phyloP scores from a whole-genome alignment of 2,888 invertebrate genomes.

The Heliothis peltigera region DNA sequence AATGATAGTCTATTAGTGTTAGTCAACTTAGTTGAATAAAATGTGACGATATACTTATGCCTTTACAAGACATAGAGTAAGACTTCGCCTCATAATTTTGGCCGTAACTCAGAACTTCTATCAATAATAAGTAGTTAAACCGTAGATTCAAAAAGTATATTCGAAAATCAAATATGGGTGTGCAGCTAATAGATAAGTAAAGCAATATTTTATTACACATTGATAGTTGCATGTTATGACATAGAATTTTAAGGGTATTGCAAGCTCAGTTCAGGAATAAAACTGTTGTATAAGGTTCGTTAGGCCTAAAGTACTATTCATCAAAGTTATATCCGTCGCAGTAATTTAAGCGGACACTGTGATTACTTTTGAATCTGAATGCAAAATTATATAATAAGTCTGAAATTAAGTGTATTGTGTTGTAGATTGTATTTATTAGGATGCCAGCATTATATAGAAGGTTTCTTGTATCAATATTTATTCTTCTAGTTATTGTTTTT shows the following conservation, averaged over 20 bases:
- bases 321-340: conserved; percentile 61
- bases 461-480: neutral
- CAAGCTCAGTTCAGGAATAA: conserved; percentile 30
- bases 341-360: conserved; percentile 55
- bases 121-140: conserved; percentile 34
- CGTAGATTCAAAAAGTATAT: conserved; percentile 24
- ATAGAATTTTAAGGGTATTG: conserved; percentile 26
- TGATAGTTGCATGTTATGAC: conserved; percentile 41
- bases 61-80: conserved; percentile 17
- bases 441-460: neutral
- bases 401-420: conserved; percentile 46
- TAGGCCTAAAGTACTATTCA: conserved; percentile 60
- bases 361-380: conserved; percentile 58
- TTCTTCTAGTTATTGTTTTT: neutral
- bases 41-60: conserved; percentile 31
- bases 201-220: conserved; percentile 72
- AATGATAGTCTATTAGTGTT: conserved; percentile 17
- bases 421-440: conserved; percentile 51
- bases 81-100: conserved; percentile 18
- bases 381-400: conserved; percentile 58
- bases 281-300: conserved; percentile 53
- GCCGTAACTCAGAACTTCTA: conserved; percentile 31
- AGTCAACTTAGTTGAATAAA: conserved; percentile 23
- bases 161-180: conserved; percentile 18
- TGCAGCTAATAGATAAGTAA: conserved; percentile 62